Evolutionary conservation across 2,888 invertebrate species (phyloP), one percentile per base, ranked within the genome.

Genomic region (Drosophila putrida): DNA sequence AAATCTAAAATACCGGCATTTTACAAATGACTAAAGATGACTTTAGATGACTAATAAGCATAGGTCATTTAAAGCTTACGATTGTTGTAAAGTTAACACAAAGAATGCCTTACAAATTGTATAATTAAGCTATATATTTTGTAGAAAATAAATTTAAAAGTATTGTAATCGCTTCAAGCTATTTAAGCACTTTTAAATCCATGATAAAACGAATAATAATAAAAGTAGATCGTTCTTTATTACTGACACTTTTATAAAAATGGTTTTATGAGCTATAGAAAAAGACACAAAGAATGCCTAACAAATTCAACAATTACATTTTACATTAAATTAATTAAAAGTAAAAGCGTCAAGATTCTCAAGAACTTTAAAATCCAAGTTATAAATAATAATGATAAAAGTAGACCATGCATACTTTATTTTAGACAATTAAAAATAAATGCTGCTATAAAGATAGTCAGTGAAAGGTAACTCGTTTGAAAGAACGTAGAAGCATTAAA

Each of bases 1-100:
- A n/a, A 4, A 33, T 36, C n/a, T 10, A 43, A 44, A 43, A 33
- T 27, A 13, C 35, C 44, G 55, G 44, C 25, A 8, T 20, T 47
- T 20, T 47, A 55, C 31, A 36, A 20, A 58, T 58, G 57, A 58
- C 57, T 58, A 47, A 58, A 27, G 33, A 20, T 58, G 57, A 47
- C 57, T 58, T 38, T 47, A 27, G 33, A 20, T 49, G 49, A 57
- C 57, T 44, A 44, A 57, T 38, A 33, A 9, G 11, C 31, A 33
- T 25, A 31, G 46, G 13, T 44, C 46, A 13, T 4, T 27, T 13
- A 35, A 36, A 35, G 4, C 43, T 27, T 27, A 44, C 36, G 15
- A 41, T 8, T 31, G 38, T 15, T 6, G 5, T n/a, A 39, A 9
- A 31, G 8, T 31, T 1, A 15, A 3, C 33, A n/a, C 31, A 9